A percentile compares a stretch with the other conserved stretches of the same genome.
phyloP scores from a whole-genome alignment of 2,888 invertebrate genomes.

The Crioceris asparagi region DNA sequence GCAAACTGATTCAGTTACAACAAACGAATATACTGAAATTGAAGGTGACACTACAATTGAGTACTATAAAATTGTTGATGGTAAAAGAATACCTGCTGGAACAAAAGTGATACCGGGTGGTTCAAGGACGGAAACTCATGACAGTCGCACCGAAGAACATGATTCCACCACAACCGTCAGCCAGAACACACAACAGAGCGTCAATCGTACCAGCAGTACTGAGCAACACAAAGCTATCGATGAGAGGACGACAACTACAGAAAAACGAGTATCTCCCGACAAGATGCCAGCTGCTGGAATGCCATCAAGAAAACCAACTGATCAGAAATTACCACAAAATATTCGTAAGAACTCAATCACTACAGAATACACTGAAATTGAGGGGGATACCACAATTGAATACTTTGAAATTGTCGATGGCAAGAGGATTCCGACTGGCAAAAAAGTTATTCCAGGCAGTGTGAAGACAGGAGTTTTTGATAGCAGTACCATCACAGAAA shows the following conservation, averaged over 20 bases:
- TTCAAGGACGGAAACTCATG: no score
- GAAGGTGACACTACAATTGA: conserved; percentile 9
- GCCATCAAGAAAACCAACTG: conserved; percentile 3
- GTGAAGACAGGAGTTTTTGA: no score
- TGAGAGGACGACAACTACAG: not conserved
- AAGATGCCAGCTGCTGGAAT: conserved; percentile 8
- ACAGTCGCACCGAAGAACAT: not conserved
- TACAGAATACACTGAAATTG: no score
- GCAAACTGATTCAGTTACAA: conserved; percentile 2
- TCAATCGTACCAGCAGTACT: conserved; percentile 20
- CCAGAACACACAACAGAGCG: conserved; percentile 18
- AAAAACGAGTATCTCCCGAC: conserved; percentile 4
- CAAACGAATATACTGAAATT: not conserved
- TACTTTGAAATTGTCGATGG: no score
- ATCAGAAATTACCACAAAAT: no score
- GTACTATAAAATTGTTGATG: conserved; percentile 13
- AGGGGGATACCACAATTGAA: no score
- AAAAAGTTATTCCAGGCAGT: no score
- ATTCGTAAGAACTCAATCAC: no score
- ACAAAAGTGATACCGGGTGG: no score
- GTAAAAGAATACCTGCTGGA: conserved; percentile 7
- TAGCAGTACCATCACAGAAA: no score
- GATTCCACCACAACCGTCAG: conserved; percentile 15
- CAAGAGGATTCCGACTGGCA: no score
- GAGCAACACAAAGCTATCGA: conserved; percentile 23